These are phyloP conservation scores for Ancistrus triradiatus DNA, from an alignment of 2,113 vertebrate genomes.

Conservation along the genomic window DNA sequence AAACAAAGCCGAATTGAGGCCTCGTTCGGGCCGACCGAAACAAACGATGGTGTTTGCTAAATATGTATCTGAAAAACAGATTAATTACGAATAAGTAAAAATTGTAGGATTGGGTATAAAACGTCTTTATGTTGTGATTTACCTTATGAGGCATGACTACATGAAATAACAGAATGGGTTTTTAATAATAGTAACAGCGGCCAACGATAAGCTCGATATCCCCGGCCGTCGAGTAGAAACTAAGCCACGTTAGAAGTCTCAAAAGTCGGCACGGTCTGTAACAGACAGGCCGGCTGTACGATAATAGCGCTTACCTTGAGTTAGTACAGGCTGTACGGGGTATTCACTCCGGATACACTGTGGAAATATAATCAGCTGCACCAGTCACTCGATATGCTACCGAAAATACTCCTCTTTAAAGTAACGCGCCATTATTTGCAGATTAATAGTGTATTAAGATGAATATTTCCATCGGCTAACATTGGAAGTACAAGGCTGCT, in stretches of 20 bases:
- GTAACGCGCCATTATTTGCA: slow-evolving; percentile 57
- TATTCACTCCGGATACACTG: slow-evolving; percentile 71
- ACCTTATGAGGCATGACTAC: too few relatives aligned
- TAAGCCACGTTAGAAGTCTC: not conserved
- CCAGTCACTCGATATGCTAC: slow-evolving; percentile 56
- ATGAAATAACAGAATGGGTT: not conserved
- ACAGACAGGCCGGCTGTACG: slow-evolving; percentile 5
- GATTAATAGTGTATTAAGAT: slow-evolving; percentile 79
- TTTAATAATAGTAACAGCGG: slow-evolving; percentile 31
- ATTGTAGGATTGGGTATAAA: too few relatives aligned
- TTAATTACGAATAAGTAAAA: too few relatives aligned
- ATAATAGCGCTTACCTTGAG: slow-evolving; percentile 67
- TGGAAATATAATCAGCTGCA: slow-evolving; percentile 66
- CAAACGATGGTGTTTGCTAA: slow-evolving; percentile 12
- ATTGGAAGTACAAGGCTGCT: slow-evolving; percentile 86
- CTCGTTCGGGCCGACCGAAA: slow-evolving; percentile 51
- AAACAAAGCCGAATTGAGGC: slow-evolving; percentile 63
- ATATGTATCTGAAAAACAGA: not conserved
- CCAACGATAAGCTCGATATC: slow-evolving; percentile 46
- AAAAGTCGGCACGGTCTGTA: not conserved
- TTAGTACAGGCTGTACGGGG: slow-evolving; percentile 65
- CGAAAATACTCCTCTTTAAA: slow-evolving; percentile 57
- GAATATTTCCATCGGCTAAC: slow-evolving; percentile 80
- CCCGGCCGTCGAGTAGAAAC: slow-evolving; percentile 48
- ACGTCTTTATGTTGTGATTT: too few relatives aligned